These are phyloP conservation scores for Cyrtodaria siliqua DNA, from an alignment of 2,888 invertebrate species.

Conservation along the genomic window DNA sequence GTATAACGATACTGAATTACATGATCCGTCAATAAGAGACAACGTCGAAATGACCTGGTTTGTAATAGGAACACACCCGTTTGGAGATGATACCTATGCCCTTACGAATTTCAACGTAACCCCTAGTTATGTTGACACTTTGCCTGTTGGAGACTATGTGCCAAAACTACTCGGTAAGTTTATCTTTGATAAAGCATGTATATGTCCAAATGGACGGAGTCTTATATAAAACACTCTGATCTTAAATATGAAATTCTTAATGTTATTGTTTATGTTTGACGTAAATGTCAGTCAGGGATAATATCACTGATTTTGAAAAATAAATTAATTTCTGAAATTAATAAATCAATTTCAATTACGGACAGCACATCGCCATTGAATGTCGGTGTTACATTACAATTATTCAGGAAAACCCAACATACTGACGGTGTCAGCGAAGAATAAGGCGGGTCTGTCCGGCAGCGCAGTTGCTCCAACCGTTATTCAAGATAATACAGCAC, in stretches of 20 bases:
- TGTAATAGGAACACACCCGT: slow-evolving; percentile 61
- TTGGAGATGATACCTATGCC: slow-evolving; percentile 28
- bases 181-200: too few species aligned
- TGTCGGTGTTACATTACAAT: too few species aligned
- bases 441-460: slow-evolving; percentile 34
- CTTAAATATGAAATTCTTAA: too few species aligned
- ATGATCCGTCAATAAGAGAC: background rate
- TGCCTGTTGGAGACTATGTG: background rate
- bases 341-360: too few species aligned
- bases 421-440: slow-evolving; percentile 34
- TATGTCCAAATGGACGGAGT: too few species aligned
- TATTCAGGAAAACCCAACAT: slow-evolving; percentile 43
- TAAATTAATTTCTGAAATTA: too few species aligned
- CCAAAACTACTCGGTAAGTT: background rate
- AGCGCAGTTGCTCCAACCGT: slow-evolving; percentile 16
- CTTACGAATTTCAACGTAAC: slow-evolving; percentile 3
- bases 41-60: slow-evolving; percentile 27
- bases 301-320: too few species aligned
- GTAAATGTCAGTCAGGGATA: too few species aligned
- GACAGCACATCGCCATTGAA: too few species aligned
- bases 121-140: background rate
- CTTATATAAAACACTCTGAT: too few species aligned
- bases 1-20: slow-evolving; percentile 3
- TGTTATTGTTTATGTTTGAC: too few species aligned
- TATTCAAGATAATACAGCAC: slow-evolving; percentile 43